Evolutionary conservation across 2,797 vertebrate species (phyloP).

Genomic region (Hydrocynus forskahlii): DNA sequence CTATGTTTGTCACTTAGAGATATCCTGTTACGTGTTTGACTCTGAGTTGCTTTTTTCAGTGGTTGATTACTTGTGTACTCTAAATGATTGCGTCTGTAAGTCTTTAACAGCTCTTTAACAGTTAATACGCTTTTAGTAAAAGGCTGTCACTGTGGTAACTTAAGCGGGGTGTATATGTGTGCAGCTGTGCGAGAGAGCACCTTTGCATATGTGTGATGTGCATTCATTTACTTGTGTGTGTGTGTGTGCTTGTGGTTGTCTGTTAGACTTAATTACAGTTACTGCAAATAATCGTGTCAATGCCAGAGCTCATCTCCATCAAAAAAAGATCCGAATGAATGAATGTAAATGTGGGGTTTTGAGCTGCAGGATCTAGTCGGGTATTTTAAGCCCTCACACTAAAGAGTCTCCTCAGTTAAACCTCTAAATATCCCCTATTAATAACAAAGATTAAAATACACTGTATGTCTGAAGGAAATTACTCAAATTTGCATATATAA

Average conservation of each 20-base stretch:
- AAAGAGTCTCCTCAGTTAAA: not conserved
- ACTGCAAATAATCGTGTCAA: slow-evolving; percentile 43
- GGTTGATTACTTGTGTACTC: not conserved
- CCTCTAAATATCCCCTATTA: too few relatives aligned
- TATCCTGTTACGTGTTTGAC: too few relatives aligned
- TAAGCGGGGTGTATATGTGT: not conserved
- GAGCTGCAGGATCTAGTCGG: slow-evolving; percentile 9
- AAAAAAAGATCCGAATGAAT: slow-evolving; percentile 41
- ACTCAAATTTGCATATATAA: too few relatives aligned
- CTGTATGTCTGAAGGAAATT: too few relatives aligned
- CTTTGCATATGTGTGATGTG: slow-evolving; percentile 19
- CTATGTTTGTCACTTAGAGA: too few relatives aligned
- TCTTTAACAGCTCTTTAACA: slow-evolving; percentile 11
- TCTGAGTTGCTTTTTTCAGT: not conserved
- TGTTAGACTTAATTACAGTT: slow-evolving; percentile 48
- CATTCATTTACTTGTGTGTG: slow-evolving; percentile 13
- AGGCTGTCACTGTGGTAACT: slow-evolving; percentile 35
- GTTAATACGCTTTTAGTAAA: slow-evolving; percentile 31
- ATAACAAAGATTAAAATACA: too few relatives aligned
- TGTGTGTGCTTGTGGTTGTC: slow-evolving; percentile 7
- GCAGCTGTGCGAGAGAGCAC: slow-evolving; percentile 1
- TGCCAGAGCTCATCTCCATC: slow-evolving; percentile 56
- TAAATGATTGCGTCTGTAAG: slow-evolving; percentile 20
- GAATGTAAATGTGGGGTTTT: slow-evolving; percentile 40
- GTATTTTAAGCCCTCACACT: not conserved